phyloP scores from a whole-genome alignment of 2,113 vertebrate genomes.

The Dromas ardeola region DNA sequence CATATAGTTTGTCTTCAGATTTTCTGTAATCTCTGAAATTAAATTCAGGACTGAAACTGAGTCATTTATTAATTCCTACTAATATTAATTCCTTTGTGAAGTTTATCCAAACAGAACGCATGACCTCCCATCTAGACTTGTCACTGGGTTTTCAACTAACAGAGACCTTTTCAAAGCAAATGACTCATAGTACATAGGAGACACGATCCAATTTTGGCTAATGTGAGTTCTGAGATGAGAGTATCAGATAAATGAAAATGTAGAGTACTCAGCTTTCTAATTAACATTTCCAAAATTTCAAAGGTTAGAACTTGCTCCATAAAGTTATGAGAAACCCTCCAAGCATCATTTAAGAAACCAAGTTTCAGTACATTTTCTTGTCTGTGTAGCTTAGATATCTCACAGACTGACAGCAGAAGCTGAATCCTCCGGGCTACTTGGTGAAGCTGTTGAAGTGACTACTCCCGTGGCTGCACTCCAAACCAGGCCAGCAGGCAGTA shows the following conservation, averaged over 20 bases:
- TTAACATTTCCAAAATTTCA: conserved; percentile 39
- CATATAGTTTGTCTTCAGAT: not conserved
- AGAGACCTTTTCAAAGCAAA: conserved; percentile 11
- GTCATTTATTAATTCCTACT: not conserved
- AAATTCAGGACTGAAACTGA: not conserved
- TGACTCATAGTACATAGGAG: not conserved
- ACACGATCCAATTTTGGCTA: conserved; percentile 7
- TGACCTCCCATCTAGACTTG: not conserved
- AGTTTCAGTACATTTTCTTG: not conserved
- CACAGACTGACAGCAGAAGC: not conserved
- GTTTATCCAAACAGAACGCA: conserved; percentile 4
- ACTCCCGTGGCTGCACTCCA: not conserved
- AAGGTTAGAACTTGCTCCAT: not conserved
- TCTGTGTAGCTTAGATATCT: not conserved
- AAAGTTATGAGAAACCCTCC: not conserved
- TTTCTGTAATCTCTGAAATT: conserved; percentile 6
- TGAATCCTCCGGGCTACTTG: not conserved
- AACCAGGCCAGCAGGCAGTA: not conserved
- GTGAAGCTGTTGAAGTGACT: not conserved
- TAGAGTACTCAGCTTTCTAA: not conserved
- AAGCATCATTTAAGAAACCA: not conserved
- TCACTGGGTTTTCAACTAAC: not conserved
- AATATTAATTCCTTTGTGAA: not conserved
- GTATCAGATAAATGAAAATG: not conserved
- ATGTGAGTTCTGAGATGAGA: not conserved